Base-by-base conservation (phyloP, 2,113 vertebrate species). In the Grammatotria lemairii region DNA sequence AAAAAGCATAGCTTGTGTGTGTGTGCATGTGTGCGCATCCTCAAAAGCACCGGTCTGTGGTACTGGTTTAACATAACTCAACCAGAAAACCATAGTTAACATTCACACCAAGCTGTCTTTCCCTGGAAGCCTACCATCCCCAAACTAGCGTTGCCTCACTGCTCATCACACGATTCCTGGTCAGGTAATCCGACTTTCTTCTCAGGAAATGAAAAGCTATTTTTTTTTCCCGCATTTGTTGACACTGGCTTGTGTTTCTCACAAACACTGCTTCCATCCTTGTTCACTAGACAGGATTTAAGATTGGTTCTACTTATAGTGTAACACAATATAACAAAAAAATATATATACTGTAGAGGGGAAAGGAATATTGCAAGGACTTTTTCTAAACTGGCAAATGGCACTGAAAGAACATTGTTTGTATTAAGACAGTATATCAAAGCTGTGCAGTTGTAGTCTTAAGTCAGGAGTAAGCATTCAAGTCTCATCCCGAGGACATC, bases 21-120 rank as follows among this genome's bases (percentile, higher is more conserved):
- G 55, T 68, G 23, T 42, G 33, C 10, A 38, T 3, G 33, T 26
- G 42, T n/a, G 7, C n/a, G 12, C 79, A 35, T 84, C 26, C 26
- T 79, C 9, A 31, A 10, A 23, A 58, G 23, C 63, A 78, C 47
- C 45, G 11, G 9, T 87, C 21, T 4, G 80, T 68, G 54, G 81
- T 84, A 79, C 45, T 91, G 87, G 31, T 17, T 23, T 84, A 80
- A 68, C 80, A 33, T 9, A 86, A 58, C 83, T 81, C n/a, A 57
- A 87, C 68, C 53, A 87, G 51, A 28, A 87, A 90, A 78, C 49
- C 80, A 63, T 85, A 80, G 85, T 89, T 89, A 87, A 89, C 81
- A 91, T 88, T 40, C 21, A 87, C 75, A 45, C 14, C 49, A 12
- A 78, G 12, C 55, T 82, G 35, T 85, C 49, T 65, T 45, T 63